phyloP scores from a whole-genome alignment of 1,140 invertebrate genomes.

The Brachionus rubens region DNA sequence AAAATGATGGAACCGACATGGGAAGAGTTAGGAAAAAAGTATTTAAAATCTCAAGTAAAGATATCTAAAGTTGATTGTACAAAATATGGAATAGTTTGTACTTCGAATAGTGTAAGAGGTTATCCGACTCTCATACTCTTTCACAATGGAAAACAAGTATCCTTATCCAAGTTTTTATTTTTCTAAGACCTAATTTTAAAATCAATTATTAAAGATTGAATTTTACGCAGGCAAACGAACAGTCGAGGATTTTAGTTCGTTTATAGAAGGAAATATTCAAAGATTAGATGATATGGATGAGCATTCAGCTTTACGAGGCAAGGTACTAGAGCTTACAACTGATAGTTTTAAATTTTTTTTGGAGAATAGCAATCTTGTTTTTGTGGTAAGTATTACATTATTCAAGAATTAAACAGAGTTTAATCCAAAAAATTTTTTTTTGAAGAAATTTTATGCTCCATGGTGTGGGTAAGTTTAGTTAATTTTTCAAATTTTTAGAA shows the following conservation, averaged over 20 bases:
- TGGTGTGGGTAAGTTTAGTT: constrained; percentile 24
- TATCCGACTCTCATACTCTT: constrained; percentile 8
- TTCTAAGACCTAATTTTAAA: not conserved
- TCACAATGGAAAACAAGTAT: constrained; percentile 19
- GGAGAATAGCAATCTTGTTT: not conserved
- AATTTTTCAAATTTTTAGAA: not conserved
- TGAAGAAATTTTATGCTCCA: constrained; percentile 37
- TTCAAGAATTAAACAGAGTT: not conserved
- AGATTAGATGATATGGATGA: not conserved
- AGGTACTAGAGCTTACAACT: not conserved
- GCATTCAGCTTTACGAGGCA: not conserved
- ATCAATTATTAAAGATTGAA: constrained; percentile 5
- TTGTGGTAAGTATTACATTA: not conserved
- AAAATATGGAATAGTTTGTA: constrained; percentile 22
- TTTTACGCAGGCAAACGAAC: not conserved
- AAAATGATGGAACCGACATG: constrained; percentile 21
- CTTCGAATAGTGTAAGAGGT: not conserved
- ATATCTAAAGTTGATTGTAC: constrained; percentile 30
- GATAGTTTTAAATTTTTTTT: not conserved
- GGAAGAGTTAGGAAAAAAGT: constrained; percentile 34
- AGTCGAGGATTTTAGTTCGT: not conserved
- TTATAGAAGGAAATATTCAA: not conserved
- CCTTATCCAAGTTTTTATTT: not conserved
- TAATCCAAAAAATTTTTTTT: not conserved
- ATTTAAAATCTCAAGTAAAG: constrained; percentile 24